Evolutionary conservation across 2,113 vertebrate species (phyloP).

Genomic region (Nesogale talazaci): DNA sequence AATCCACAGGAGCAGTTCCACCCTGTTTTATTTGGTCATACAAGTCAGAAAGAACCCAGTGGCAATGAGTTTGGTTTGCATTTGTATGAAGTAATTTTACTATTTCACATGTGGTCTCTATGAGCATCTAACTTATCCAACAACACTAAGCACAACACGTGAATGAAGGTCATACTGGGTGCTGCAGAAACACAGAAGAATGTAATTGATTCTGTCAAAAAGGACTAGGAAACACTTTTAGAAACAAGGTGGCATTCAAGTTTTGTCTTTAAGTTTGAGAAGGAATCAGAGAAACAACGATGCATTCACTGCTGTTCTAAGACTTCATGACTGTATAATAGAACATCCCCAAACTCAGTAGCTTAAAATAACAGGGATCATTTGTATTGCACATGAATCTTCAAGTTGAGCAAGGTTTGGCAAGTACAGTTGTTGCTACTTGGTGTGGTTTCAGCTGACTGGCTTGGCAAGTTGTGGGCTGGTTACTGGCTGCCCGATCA

Average conservation of each 20-base stretch:
- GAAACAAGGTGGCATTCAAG: background rate
- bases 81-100: too few relatives aligned
- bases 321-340: background rate
- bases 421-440: background rate
- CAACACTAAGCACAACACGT: background rate
- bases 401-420: background rate
- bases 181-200: background rate
- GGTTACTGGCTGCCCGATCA: background rate
- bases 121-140: background rate
- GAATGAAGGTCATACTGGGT: background rate
- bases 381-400: constrained; percentile 16
- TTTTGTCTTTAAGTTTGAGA: constrained; percentile 26
- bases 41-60: too few relatives aligned
- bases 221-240: background rate
- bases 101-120: too few relatives aligned
- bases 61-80: too few relatives aligned
- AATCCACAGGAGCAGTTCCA: too few relatives aligned
- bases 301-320: background rate
- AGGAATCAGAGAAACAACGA: background rate
- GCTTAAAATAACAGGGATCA: background rate
- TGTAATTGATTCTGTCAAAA: background rate
- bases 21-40: too few relatives aligned
- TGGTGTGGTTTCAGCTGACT: background rate
- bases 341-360: background rate
- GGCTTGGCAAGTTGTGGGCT: background rate